phyloP scores from a whole-genome alignment of 2,797 vertebrate genomes.

The Sebastes miniatus region DNA sequence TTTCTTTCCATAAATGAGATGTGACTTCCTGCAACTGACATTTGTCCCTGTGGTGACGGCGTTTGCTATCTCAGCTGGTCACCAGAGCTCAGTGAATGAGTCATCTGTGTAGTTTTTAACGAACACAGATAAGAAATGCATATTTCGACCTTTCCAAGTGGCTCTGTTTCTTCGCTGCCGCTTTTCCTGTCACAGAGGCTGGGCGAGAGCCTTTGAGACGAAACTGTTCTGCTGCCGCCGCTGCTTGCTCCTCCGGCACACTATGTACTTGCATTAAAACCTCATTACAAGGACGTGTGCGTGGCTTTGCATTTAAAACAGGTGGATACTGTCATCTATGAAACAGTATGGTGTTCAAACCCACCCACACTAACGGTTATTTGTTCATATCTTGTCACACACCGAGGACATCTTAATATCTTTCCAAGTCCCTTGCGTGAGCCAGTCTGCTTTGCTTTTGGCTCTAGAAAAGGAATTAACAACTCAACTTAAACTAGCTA shows the following conservation, averaged over 20 bases:
- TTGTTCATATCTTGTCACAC: conserved; percentile 20
- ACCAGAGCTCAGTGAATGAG: conserved; percentile 18
- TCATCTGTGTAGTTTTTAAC: conserved; percentile 39
- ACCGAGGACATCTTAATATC: conserved; percentile 7
- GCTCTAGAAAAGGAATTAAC: conserved; percentile 17
- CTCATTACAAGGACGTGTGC: conserved; percentile 58
- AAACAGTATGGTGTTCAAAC: conserved; percentile 10
- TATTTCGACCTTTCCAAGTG: conserved; percentile 54
- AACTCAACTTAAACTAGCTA: not conserved
- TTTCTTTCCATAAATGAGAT: conserved; percentile 17
- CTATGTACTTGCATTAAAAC: conserved; percentile 63
- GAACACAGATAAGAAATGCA: conserved; percentile 34
- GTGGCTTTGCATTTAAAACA: conserved; percentile 63
- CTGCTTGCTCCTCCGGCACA: conserved; percentile 37
- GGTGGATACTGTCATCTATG: conserved; percentile 19
- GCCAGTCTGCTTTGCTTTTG: not conserved
- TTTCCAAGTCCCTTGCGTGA: conserved; percentile 7
- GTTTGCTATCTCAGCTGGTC: conserved; percentile 27
- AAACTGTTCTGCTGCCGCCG: conserved; percentile 8
- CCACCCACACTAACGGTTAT: not conserved
- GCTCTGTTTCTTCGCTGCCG: conserved; percentile 10
- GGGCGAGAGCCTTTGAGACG: conserved; percentile 19
- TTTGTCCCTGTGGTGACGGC: conserved; percentile 34
- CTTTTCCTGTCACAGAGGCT: conserved; percentile 15
- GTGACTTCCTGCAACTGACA: conserved; percentile 11